Base-by-base conservation (phyloP, 2,797 vertebrate genomes). In the Catamblyrhynchus diadema region DNA sequence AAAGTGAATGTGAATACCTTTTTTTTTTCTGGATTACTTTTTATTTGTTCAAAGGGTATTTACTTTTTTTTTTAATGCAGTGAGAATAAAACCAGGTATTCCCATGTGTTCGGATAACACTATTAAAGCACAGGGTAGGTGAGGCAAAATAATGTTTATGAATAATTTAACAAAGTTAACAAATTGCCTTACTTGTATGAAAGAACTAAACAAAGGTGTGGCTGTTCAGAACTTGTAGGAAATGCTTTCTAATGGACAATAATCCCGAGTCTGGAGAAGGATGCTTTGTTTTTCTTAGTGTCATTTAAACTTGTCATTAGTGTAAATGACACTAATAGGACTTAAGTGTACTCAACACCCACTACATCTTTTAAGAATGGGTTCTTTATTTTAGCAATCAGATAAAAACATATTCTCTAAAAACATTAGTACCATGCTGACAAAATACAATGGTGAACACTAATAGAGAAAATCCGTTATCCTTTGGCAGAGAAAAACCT, bases 41-140 rank as follows among this genome's bases (percentile, higher is more conserved):
- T 60, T 20, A 2, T 42, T 48, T 78, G 17, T 17, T 81, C 1
- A 0, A 9, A 1, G 4, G 1, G 1, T 47, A 8, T 30, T 66
- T 64, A 14, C 42, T 57, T 42, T 42, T 62, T 64, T 51, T 9
- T 7, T 56, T 80, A 23, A 23, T 2, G 0, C 22, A 81, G 10
- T 22, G 6, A 50, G 39, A 83, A 6, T 28, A 50, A 78, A 71
- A 65, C 48, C 21, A 67, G 44, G 18, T 37, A 51, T 51, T 80
- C 23, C 14, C 12, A 5, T 39, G 4, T 39, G 75, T 82, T 91
- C 22, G 2, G 1, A 37, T 39, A 77, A 33, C 0, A 1, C 30
- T 74, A 83, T 27, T 70, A 74, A 77, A 89, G 32, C 17, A 12
- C 4, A 10, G 19, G 3, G 15, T 56, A 42, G 27, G 9, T 19